Evolutionary conservation across 2,888 invertebrate genomes (phyloP), one percentile per base, ranked within the genome.

Genomic region (Drosophila paranaensis): DNA sequence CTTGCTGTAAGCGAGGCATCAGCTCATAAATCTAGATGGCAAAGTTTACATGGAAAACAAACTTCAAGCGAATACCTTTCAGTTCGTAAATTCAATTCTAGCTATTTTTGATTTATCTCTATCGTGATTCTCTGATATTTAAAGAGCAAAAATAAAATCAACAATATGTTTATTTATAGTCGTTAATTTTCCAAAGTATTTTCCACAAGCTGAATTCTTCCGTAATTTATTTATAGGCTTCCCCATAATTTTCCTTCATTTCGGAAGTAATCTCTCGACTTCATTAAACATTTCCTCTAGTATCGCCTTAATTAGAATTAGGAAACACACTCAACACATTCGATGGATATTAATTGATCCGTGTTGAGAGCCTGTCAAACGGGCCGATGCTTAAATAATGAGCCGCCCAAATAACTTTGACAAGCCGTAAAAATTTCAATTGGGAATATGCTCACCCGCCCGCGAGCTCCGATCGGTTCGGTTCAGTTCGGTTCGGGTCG

Each of bases 331-430:
- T 74, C 74, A 68, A 60, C 79, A 70, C 69, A 67, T 73, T 56
- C 78, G 78, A 67, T 88, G 83, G 70, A 84, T 88, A 85, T 88
- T 85, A 86, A 86, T 86, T 88, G 89, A 85, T 75, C 79, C 82
- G 57, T 69, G 82, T 65, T 81, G 88, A 84, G 85, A 77, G 88
- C 53, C 88, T 73, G 89, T 85, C 84, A 87, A 77, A 87, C 72
- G 84, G 68, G 65, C 33, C 79, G 65, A 84, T 81, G 76, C 78
- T 51, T 67, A 62, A 81, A 81, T 72, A 74, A 87, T 85, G 74
- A 65, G 70, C 71, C 63, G 20, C 46, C 54, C 20, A 25, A 61
- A 57, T 48, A 65, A 64, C 56, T 50, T 55, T 74, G 65, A 72
- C 54, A 40, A 65, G 70, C 71, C 56, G 71, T 68, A 50, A 66